These are phyloP conservation scores for Spodoptera picta DNA, from an alignment of 2,888 invertebrate genomes.

Conservation along the genomic window DNA sequence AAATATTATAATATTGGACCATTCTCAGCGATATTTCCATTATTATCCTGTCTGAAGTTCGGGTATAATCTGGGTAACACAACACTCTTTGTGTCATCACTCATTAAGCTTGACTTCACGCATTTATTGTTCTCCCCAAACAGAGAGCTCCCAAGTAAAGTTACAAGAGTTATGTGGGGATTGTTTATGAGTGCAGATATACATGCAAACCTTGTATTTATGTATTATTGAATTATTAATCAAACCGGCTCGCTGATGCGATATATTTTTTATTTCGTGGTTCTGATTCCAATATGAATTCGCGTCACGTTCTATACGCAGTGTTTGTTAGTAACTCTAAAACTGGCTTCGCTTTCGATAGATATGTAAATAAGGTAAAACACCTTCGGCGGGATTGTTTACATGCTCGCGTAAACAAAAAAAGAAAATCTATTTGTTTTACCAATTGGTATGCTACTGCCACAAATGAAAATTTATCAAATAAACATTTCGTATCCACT, in stretches of 20 bases:
- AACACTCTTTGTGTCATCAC: conserved; percentile 48
- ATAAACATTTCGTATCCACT: no score
- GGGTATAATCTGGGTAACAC: conserved; percentile 28
- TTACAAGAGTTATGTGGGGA: conserved; percentile 28
- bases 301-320: conserved; percentile 55
- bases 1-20: neutral
- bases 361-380: conserved; percentile 22
- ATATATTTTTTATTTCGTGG: conserved; percentile 50
- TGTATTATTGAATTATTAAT: conserved; percentile 55
- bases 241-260: conserved; percentile 50
- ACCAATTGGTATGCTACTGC: neutral
- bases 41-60: conserved; percentile 23
- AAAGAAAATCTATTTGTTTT: neutral
- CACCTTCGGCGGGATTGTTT: conserved; percentile 10
- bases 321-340: conserved; percentile 47
- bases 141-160: conserved; percentile 30
- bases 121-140: conserved; percentile 31
- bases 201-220: conserved; percentile 32
- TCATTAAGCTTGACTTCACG: conserved; percentile 45
- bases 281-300: conserved; percentile 55
- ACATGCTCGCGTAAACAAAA: conserved; percentile 10
- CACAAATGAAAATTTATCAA: no score
- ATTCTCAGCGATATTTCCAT: conserved; percentile 17
- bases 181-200: conserved; percentile 33
- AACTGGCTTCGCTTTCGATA: conserved; percentile 38